Base-by-base conservation (phyloP, 2,888 invertebrate genomes). In the Notodonta ziczac region DNA sequence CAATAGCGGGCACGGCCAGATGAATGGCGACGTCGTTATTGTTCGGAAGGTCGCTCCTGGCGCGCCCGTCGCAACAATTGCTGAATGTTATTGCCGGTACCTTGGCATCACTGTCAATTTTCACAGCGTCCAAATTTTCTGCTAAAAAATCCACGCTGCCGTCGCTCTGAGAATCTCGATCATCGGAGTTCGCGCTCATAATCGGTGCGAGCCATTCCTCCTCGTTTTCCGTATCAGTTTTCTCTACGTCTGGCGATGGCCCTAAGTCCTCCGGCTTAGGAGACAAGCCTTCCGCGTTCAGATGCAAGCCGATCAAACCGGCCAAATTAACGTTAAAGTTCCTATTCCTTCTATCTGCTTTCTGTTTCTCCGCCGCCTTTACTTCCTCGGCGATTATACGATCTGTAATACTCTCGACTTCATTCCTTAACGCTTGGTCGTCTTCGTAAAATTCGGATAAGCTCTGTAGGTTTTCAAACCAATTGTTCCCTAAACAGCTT, bases 391-490 rank as follows among this genome's bases (percentile, higher is more conserved):
- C 58, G 64, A 91, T 82, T 59, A 90, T 81, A 44, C 82, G 78
- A 70, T 93, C 89, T 51, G 89, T 86, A 70, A 94, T 87, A 14
- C 76, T 83, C 75, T 91, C 89, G 32, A 93, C 85, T 74, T 90
- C 87, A 72, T 84, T 73, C 66, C 82, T 83, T 74, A 93, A 76
- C 48, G 76, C 73, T 67, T 84, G 87, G 74, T 94, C 93, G 73
- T 94, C 92, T 57, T 94, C 94, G 76, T 94, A 94, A 76, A 90
- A 94, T 72, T 94, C 90, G 13, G 93, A 87, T 63, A 94, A 86
- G 57, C 91, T 86, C 63, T 89, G 86, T 42, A 94, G 86, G 61
- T 91, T 89, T 57, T 93, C 89, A 72, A 82, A 87, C 87, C 89
- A 89, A 76, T 84, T 83, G 61, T 83, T 83, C 58, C 84, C 85